A percentile compares a stretch with the other conserved stretches of the same genome.
These are phyloP conservation scores for Hoplostethus mediterraneus DNA, from an alignment of 2,797 vertebrate species.

Conservation along the genomic window DNA sequence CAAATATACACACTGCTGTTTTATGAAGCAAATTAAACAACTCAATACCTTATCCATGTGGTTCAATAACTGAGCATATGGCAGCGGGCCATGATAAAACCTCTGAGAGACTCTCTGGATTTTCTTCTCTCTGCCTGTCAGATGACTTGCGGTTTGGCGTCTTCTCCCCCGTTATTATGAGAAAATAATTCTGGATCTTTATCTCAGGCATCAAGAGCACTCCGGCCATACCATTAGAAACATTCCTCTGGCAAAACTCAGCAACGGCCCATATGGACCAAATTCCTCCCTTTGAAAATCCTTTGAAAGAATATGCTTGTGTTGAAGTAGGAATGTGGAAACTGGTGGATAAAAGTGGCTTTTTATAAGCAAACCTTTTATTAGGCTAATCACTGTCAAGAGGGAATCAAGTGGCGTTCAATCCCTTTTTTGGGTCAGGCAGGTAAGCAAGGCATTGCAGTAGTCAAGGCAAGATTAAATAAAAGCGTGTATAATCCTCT, in stretches of 20 bases:
- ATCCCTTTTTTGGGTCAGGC: no score
- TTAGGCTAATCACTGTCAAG: slow-evolving; percentile 24
- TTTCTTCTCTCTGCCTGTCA: slow-evolving; percentile 15
- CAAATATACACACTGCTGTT: neutral
- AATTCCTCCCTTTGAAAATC: slow-evolving; percentile 55
- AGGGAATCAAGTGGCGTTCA: slow-evolving; percentile 8
- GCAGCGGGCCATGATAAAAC: slow-evolving; percentile 20
- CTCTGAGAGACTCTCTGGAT: neutral
- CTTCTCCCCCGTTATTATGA: slow-evolving; percentile 26
- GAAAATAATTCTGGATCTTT: slow-evolving; percentile 25
- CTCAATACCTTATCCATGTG: slow-evolving; percentile 27
- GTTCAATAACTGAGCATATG: neutral
- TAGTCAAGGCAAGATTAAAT: no score
- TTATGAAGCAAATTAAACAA: slow-evolving; percentile 40
- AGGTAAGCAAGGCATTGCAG: no score
- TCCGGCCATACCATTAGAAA: slow-evolving; percentile 46
- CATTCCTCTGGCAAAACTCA: slow-evolving; percentile 47
- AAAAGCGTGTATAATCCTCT: no score
- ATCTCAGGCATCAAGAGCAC: slow-evolving; percentile 32
- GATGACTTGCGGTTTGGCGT: slow-evolving; percentile 24
- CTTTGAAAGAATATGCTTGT: slow-evolving; percentile 41
- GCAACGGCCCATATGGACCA: slow-evolving; percentile 20
- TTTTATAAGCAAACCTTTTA: slow-evolving; percentile 38
- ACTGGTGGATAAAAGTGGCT: slow-evolving; percentile 26
- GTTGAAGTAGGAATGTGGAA: slow-evolving; percentile 26